Percentiles rank a stretch among this genome's conserved stretches.
Conservation (phyloP, 2,888 invertebrate species). For the Caenorhabditis afra region DNA sequence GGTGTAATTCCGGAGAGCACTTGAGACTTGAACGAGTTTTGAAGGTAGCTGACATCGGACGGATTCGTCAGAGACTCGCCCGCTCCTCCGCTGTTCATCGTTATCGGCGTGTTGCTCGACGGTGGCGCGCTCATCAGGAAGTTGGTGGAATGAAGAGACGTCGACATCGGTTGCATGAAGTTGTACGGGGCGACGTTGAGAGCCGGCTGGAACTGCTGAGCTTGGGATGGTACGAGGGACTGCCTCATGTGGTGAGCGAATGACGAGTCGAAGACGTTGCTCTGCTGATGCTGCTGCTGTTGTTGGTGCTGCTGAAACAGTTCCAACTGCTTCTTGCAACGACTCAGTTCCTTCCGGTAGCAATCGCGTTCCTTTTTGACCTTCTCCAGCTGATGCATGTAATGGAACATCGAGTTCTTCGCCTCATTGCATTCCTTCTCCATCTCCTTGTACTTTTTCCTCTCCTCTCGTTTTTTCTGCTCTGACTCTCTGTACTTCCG, state of each 20-base stretch:
- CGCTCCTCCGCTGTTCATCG: constrained; percentile 56
- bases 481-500: constrained; percentile 59
- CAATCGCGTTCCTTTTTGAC: constrained; percentile 52
- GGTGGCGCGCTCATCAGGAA: constrained; percentile 33
- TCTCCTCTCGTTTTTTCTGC: constrained; percentile 55
- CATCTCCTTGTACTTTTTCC: constrained; percentile 48
- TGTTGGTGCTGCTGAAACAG: not conserved
- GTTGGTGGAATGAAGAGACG: constrained; percentile 18
- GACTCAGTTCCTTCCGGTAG: constrained; percentile 40
- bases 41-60: constrained; percentile 55
- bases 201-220: constrained; percentile 36
- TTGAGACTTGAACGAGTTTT: constrained; percentile 43
- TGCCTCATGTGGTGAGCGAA: too few species aligned
- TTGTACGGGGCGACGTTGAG: constrained; percentile 19
- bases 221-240: too few species aligned
- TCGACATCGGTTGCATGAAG: constrained; percentile 41
- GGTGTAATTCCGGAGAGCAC: constrained; percentile 34
- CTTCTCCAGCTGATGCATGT: constrained; percentile 54
- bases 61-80: constrained; percentile 61
- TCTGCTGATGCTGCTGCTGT: too few species aligned
- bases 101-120: constrained; percentile 50
- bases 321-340: constrained; percentile 43
- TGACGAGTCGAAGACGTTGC: not conserved
- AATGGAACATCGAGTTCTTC: constrained; percentile 41
- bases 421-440: constrained; percentile 47